Evolutionary conservation across 1,140 invertebrate species (phyloP), one percentile per base, ranked within the genome.

Genomic region (Akabosia matsudoensis): DNA sequence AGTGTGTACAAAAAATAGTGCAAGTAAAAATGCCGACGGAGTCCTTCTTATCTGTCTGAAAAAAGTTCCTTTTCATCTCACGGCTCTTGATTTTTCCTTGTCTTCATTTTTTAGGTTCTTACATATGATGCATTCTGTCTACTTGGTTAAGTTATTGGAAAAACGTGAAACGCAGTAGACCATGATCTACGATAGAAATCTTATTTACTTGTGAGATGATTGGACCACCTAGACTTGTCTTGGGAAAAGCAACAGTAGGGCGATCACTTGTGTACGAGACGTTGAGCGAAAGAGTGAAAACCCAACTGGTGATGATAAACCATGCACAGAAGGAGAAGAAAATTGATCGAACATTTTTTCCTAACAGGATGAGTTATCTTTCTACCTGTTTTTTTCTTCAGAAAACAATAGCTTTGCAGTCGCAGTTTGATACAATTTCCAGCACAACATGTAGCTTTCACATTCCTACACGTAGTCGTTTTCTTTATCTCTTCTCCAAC

Each of bases 221-320:
- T 30, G 22, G 61, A 67, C 61, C 61, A 67, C 26, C 61, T 31
- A 30, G 30, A 4, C 61, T 30, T 13, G 61, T 31, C 61, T 10
- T 67, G 61, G 30, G 61, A 67, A 56, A 67, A 67, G 61, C 61
- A 67, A 67, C 61, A 67, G 61, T 67, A 67, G 24, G 61, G 28
- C 28, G n/a, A 67, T n/a, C n/a, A 67, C 28, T 7, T 2, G 54
- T n/a, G 37, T 18, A 45, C 7, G 37, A 45, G 37, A 45, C 7
- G 37, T 4, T 10, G 54, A 56, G 7, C 7, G 54, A 56, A 56
- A n/a, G 54, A 56, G 22, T 56, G 54, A 56, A 56, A 24, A 3
- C 7, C 7, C 18, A 45, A 45, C 13, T 7, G 54, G 54, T 61
- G 54, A 22, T 61, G 24, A 61, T 61, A 61, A n/a, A n/a, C n/a